Evolutionary conservation across 2,113 vertebrate species (phyloP), one percentile per base, ranked within the genome.

Genomic region (Dicerorhinus sumatrensis): DNA sequence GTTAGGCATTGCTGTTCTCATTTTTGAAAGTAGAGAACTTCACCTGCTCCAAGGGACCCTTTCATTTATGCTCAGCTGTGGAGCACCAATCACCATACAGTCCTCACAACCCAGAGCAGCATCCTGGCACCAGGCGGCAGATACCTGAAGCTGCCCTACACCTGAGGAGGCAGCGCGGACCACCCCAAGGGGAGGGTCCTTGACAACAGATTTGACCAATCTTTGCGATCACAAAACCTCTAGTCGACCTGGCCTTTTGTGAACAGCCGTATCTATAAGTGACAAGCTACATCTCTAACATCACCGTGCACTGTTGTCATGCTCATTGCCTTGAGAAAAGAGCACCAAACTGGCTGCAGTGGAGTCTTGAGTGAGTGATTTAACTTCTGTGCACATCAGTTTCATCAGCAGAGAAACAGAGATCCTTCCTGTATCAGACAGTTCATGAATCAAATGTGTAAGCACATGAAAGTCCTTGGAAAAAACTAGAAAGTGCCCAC

Each of bases 1-100:
- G 1, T 94, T 27, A 27, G 39, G 20, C 51, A 18, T 62, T 42
- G 27, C 39, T 62, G 33, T 62, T 56, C 42, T 88, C n/a, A 56
- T 58, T 95, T 95, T 77, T 3, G 27, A 84, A 81, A 83, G 62
- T 77, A 67, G 33, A 82, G 58, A 80, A 79, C 8, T 46, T 96
- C 51, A 33, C 65, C 20, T 80, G 51, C 23, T 20, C 29, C 18
- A 12, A 51, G 11, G 60, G 25, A 6, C 21, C n/a, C 29, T 84
- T 70, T 63, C 17, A 27, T 39, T 54, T 8, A 29, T 39, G 65
- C 46, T 83, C 63, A 33, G 7, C 36, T 88, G 16, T 56, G 36
- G 39, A 13, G 6, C 18, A 14, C 39, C 12, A 16, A 1, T 18
- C 33, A 9, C 27, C 36, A 17, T 6, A 6, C 14, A 8, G 69